These are phyloP conservation scores for Coregonus sp. DNA, from an alignment of 2,797 vertebrate genomes.

Conservation along the genomic window DNA sequence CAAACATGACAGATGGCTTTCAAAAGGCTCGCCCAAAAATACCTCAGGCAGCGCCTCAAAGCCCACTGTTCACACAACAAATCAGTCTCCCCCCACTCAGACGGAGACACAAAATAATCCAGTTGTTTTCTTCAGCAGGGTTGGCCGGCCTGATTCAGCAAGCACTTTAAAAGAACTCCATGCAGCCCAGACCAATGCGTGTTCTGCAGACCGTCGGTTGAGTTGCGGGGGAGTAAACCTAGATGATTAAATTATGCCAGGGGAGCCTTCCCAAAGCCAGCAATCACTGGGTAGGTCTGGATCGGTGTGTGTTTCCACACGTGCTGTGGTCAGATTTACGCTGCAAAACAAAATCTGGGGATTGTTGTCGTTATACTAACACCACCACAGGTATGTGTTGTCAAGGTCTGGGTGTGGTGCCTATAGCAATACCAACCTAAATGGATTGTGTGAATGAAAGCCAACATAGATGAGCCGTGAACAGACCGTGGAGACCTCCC, in stretches of 20 bases:
- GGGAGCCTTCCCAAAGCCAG: conserved; percentile 11
- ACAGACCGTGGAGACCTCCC: conserved; percentile 3
- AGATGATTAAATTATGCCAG: background rate
- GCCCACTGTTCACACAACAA: conserved; percentile 44
- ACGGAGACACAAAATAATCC: conserved; percentile 32
- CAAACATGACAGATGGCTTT: conserved; percentile 32
- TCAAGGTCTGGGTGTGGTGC: conserved; percentile 1
- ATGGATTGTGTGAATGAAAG: background rate
- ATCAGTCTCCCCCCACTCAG: conserved; percentile 37
- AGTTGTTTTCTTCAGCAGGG: conserved; percentile 39
- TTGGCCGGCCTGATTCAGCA: conserved; percentile 39
- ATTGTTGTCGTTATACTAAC: conserved; percentile 10
- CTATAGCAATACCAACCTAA: background rate
- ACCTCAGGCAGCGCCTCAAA: conserved; percentile 42
- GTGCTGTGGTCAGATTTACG: background rate
- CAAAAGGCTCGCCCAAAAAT: conserved; percentile 22
- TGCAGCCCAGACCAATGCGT: background rate
- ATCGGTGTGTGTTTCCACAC: background rate
- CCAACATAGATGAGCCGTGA: conserved; percentile 9
- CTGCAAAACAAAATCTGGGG: background rate
- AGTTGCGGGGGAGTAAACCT: background rate
- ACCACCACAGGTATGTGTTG: conserved; percentile 11
- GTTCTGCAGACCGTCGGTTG: too few relatives aligned
- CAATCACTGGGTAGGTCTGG: conserved; percentile 15
- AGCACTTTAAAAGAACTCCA: conserved; percentile 19